These are phyloP conservation scores for Acleris cristana DNA, from an alignment of 2,888 invertebrate genomes.

Conservation along the genomic window DNA sequence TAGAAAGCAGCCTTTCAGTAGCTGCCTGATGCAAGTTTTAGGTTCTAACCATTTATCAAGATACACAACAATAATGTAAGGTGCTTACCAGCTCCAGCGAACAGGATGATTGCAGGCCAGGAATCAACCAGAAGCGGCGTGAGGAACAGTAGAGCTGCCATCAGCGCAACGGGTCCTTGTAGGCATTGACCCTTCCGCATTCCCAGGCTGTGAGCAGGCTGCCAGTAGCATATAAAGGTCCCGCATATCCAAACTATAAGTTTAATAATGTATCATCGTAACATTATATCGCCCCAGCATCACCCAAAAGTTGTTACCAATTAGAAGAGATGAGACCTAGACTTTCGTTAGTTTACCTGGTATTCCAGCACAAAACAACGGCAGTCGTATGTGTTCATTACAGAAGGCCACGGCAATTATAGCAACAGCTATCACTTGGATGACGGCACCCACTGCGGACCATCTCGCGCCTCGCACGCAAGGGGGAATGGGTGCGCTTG, in stretches of 20 bases:
- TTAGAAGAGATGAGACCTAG: too few species aligned
- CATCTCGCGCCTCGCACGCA: conserved; percentile 69
- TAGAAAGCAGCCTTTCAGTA: too few species aligned
- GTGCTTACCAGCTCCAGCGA: conserved; percentile 82
- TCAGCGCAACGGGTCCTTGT: conserved; percentile 71
- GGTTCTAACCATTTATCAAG: background rate
- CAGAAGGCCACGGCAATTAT: conserved; percentile 70
- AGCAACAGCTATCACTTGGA: conserved; percentile 65
- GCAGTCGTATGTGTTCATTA: conserved; percentile 61
- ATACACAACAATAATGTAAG: background rate
- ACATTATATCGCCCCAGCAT: background rate
- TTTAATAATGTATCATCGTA: conserved; percentile 9
- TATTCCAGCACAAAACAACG: conserved; percentile 71
- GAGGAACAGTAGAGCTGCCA: conserved; percentile 79
- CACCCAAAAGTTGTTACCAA: background rate
- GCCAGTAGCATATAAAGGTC: conserved; percentile 79
- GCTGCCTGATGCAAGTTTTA: too few species aligned
- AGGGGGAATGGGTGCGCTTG: conserved; percentile 66
- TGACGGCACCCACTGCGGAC: conserved; percentile 66
- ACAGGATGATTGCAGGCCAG: conserved; percentile 85
- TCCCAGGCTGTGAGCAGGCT: conserved; percentile 78
- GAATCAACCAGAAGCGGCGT: conserved; percentile 83
- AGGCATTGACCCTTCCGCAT: conserved; percentile 63
- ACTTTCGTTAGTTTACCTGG: conserved; percentile 54
- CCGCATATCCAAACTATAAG: conserved; percentile 79